Evolutionary conservation across 2,797 vertebrate species (phyloP).

Genomic region (Lepilemur ruficaudatus): DNA sequence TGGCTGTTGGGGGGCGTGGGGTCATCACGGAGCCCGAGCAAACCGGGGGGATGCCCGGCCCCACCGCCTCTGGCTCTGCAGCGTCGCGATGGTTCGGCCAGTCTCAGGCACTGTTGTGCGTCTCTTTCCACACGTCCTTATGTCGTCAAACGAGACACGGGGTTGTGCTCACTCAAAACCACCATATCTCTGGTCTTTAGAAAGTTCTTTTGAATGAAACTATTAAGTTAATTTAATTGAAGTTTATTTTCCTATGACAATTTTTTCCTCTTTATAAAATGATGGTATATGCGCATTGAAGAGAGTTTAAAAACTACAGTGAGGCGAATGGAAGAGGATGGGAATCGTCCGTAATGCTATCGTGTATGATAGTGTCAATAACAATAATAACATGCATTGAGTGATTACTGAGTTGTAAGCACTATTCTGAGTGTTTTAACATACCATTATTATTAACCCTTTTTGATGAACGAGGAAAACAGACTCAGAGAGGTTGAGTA

Average conservation of each 20-base stretch:
- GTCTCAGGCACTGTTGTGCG: neutral
- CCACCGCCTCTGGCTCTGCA: neutral
- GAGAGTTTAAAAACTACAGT: neutral
- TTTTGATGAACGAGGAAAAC: neutral
- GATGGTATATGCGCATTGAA: conserved; percentile 3
- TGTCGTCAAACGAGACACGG: neutral
- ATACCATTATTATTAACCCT: neutral
- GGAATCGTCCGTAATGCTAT: neutral
- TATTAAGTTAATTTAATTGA: conserved; percentile 15
- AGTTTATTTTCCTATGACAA: conserved; percentile 23
- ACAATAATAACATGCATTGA: neutral
- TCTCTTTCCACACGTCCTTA: neutral
- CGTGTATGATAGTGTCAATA: neutral
- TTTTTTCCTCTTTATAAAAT: conserved; percentile 31
- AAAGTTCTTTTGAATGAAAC: neutral
- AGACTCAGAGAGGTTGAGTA: neutral
- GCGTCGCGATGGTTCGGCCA: accelerated
- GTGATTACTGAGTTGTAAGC: neutral
- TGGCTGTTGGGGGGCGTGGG: neutral
- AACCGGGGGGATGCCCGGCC: no score
- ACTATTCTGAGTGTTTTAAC: neutral
- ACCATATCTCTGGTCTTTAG: neutral
- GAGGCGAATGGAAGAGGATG: neutral
- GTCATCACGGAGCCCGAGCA: neutral
- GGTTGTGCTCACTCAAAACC: neutral